A percentile compares a stretch with the other conserved stretches of the same genome.
phyloP scores from a whole-genome alignment of 2,113 vertebrate genomes.

The Xerus inauris region DNA sequence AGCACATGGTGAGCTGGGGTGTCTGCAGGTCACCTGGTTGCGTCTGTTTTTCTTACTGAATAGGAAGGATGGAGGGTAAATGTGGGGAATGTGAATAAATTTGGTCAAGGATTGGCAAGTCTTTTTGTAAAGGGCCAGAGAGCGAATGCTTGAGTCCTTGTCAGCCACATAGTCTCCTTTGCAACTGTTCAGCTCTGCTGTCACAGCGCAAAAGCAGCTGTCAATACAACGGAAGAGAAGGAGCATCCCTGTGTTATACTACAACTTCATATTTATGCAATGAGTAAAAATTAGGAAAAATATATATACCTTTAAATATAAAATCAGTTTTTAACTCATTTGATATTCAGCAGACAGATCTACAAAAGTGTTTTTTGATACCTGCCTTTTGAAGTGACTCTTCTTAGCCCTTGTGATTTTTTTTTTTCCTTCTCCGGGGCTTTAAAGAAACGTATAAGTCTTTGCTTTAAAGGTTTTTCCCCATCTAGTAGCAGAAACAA shows the following conservation, averaged over 20 bases:
- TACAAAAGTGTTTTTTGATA: constrained; percentile 51
- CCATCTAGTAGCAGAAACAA: background rate
- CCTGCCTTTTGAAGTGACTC: background rate
- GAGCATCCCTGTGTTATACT: background rate
- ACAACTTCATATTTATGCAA: background rate
- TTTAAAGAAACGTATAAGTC: constrained; percentile 14
- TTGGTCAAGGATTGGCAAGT: background rate
- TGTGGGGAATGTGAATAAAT: background rate
- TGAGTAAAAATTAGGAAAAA: background rate
- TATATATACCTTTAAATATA: background rate
- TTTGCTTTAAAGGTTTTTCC: background rate
- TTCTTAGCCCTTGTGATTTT: background rate
- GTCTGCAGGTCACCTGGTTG: background rate
- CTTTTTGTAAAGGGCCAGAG: background rate
- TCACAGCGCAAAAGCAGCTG: background rate
- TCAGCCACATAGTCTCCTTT: background rate
- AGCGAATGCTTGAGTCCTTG: background rate
- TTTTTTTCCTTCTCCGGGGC: background rate
- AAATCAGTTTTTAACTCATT: constrained; percentile 26
- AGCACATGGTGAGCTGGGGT: background rate
- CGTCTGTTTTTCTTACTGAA: background rate
- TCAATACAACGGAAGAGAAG: background rate
- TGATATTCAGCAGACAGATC: constrained; percentile 52
- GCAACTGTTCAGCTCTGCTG: background rate
- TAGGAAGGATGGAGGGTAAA: background rate